Evolutionary conservation across 2,888 invertebrate genomes (phyloP).

Genomic region (Alloplasta piceator): DNA sequence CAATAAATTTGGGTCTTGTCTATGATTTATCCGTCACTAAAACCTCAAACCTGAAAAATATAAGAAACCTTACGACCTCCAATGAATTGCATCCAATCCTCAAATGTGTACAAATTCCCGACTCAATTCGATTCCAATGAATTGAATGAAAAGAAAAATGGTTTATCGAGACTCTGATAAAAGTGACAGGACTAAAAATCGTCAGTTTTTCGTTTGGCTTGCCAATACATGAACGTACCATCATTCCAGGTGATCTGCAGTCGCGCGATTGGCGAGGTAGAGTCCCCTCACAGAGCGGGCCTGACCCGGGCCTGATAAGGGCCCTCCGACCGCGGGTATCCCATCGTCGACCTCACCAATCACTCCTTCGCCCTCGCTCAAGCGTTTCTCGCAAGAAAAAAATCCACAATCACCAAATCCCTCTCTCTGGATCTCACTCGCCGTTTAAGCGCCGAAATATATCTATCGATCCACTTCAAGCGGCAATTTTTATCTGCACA

Average conservation of each 20-base stretch:
- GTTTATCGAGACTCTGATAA: too few relatives aligned
- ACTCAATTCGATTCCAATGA: too few relatives aligned
- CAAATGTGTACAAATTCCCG: too few relatives aligned
- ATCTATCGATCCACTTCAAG: conserved; percentile 13
- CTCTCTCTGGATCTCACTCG: background rate
- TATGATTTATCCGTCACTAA: too few relatives aligned
- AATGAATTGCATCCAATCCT: too few relatives aligned
- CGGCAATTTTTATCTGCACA: conserved; percentile 43
- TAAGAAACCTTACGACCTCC: too few relatives aligned
- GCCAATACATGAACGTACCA: conserved; percentile 76
- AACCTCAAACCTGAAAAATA: too few relatives aligned
- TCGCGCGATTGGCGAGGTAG: conserved; percentile 68
- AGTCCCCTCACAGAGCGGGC: conserved; percentile 76
- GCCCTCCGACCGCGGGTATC: conserved; percentile 75
- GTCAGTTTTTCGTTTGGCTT: too few relatives aligned
- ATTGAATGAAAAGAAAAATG: too few relatives aligned
- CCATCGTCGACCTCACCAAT: conserved; percentile 76
- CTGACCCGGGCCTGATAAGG: conserved; percentile 72
- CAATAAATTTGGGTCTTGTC: too few relatives aligned
- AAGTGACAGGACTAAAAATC: too few relatives aligned
- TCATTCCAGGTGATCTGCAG: conserved; percentile 79
- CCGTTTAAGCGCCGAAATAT: background rate
- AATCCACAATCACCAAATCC: conserved; percentile 19
- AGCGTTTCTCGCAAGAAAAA: conserved; percentile 28
- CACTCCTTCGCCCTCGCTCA: conserved; percentile 48